Conservation (phyloP, 2,888 invertebrate genomes). For the Linnaemya vulpina region DNA sequence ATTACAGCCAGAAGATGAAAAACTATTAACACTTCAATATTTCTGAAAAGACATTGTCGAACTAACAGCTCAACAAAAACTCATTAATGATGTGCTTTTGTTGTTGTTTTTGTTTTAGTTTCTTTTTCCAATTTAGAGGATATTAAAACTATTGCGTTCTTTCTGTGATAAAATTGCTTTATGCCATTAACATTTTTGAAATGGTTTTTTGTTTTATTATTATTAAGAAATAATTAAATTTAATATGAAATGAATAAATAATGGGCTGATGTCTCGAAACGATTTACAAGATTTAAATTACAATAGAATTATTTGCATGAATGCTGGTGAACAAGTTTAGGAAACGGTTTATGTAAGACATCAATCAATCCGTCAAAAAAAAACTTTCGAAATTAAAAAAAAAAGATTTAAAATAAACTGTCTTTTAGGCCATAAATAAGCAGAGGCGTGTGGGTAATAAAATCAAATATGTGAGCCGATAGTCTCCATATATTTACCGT, state of each 20-base stretch:
- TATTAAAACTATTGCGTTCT: constrained; percentile 66
- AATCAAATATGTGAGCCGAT: too few species aligned
- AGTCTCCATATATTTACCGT: too few species aligned
- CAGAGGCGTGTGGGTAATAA: neutral
- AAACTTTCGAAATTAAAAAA: constrained; percentile 3
- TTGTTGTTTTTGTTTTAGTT: too few species aligned
- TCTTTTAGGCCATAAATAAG: neutral
- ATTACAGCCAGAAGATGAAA: constrained; percentile 60
- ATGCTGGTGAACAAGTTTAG: neutral
- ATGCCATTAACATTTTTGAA: constrained; percentile 53
- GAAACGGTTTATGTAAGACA: neutral
- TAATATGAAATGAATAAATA: constrained; percentile 50
- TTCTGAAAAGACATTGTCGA: constrained; percentile 60
- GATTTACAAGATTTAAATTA: constrained; percentile 37
- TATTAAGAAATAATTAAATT: constrained; percentile 63
- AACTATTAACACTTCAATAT: constrained; percentile 71
- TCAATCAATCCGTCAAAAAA: neutral
- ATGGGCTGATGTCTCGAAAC: constrained; percentile 36
- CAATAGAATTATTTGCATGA: constrained; percentile 4
- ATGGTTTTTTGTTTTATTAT: constrained; percentile 52
- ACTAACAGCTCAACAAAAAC: constrained; percentile 54
- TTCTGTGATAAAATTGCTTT: constrained; percentile 12
- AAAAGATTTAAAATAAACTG: neutral
- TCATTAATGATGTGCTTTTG: constrained; percentile 58
- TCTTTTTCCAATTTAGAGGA: constrained; percentile 41